Evolutionary conservation across 2,113 vertebrate genomes (phyloP).

Genomic region (Ifrita kowaldi): DNA sequence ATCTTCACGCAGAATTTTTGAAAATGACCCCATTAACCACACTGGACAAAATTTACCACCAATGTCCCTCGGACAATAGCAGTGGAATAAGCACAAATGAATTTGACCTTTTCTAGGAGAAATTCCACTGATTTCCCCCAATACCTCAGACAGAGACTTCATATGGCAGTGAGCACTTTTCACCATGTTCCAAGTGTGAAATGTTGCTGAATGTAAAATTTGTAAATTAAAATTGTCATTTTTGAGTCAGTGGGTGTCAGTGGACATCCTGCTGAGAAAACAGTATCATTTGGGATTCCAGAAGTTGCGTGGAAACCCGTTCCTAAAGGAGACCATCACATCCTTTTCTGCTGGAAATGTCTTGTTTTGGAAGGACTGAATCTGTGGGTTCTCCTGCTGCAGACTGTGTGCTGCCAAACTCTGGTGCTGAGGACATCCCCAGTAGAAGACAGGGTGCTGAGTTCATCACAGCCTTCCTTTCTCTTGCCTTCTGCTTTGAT

Average conservation of each 20-base stretch:
- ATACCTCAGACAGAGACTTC: not conserved
- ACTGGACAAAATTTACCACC: not conserved
- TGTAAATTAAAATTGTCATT: conserved; percentile 5
- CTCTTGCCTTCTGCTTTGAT: not conserved
- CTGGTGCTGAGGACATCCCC: not conserved
- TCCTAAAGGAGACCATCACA: not conserved
- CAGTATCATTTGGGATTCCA: not conserved
- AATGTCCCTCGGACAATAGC: not conserved
- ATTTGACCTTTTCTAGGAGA: not conserved
- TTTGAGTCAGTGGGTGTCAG: not conserved
- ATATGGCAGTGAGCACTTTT: conserved; percentile 8
- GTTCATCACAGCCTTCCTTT: not conserved
- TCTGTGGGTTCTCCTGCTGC: not conserved
- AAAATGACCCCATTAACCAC: not conserved
- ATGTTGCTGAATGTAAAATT: not conserved
- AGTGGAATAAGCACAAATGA: not conserved
- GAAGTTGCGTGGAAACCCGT: not conserved
- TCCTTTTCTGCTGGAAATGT: not conserved
- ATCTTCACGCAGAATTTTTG: not conserved
- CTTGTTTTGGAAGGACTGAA: not conserved
- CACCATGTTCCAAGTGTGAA: not conserved
- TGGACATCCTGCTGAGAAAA: not conserved
- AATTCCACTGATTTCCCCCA: not conserved
- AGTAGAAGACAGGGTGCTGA: not conserved
- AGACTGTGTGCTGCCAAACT: not conserved